Percentiles rank a stretch among this genome's conserved stretches.
These are phyloP conservation scores for Bubalus kerabau DNA, from an alignment of 2,113 vertebrate species.

Conservation along the genomic window DNA sequence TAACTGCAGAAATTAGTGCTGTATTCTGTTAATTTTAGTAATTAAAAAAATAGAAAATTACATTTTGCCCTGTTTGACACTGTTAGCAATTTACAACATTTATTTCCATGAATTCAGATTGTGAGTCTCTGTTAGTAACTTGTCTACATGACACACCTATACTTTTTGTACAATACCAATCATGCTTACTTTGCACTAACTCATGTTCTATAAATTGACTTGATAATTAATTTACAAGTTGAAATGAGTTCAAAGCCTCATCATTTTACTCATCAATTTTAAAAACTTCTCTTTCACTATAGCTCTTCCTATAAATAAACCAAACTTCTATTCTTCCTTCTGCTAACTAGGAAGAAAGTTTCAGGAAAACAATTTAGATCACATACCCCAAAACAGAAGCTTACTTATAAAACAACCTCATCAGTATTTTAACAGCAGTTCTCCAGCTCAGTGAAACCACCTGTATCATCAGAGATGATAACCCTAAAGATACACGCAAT, in stretches of 20 bases:
- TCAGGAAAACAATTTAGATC: constrained; percentile 7
- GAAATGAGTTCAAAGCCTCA: background rate
- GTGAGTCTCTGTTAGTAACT: constrained; percentile 15
- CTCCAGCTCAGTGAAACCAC: background rate
- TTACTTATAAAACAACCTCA: constrained; percentile 31
- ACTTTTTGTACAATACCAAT: background rate
- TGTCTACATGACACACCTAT: background rate
- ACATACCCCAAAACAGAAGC: constrained; percentile 19
- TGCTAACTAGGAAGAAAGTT: constrained; percentile 10
- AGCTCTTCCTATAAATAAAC: background rate
- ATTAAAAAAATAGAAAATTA: constrained; percentile 84
- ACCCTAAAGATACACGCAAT: background rate
- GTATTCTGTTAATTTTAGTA: constrained; percentile 85
- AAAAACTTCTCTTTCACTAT: background rate
- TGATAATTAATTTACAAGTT: background rate
- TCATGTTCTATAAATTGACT: constrained; percentile 9
- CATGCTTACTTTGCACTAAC: background rate
- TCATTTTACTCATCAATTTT: background rate
- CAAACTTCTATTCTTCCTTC: background rate
- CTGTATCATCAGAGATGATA: background rate
- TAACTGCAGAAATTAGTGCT: constrained; percentile 80
- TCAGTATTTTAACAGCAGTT: constrained; percentile 7
- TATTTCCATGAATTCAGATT: constrained; percentile 62
- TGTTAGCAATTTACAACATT: constrained; percentile 82
- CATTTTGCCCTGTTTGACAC: constrained; percentile 78